Evolutionary conservation across 2,797 vertebrate genomes (phyloP).

Genomic region (Rhabdomys pumilio): DNA sequence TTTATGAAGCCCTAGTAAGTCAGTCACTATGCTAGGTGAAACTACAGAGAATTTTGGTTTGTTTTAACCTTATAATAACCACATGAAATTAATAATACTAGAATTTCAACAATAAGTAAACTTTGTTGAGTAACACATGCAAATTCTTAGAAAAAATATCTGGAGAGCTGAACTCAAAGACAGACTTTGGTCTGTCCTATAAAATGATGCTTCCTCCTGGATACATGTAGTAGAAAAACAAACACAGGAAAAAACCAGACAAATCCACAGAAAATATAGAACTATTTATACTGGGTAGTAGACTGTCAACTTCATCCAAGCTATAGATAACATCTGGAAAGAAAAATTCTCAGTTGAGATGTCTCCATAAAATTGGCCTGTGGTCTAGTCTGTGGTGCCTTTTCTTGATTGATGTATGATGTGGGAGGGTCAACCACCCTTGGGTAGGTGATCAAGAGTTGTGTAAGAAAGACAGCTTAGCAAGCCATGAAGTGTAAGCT

Average conservation of each 20-base stretch:
- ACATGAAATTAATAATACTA: not conserved
- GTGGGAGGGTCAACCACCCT: not conserved
- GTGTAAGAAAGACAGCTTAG: not conserved
- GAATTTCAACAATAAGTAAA: not conserved
- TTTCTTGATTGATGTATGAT: not conserved
- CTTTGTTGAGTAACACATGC: not conserved
- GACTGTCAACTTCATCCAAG: not conserved
- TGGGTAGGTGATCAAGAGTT: not conserved
- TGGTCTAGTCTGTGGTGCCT: not conserved
- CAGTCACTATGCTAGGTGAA: not conserved
- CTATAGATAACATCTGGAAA: not conserved
- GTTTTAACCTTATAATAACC: not conserved
- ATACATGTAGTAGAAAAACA: not conserved
- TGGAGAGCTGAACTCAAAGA: not conserved
- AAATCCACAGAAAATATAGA: not conserved
- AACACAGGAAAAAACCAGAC: not conserved
- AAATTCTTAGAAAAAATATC: not conserved
- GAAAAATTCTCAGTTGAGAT: too few species aligned
- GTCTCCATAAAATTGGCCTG: not conserved
- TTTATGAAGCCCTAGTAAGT: not conserved
- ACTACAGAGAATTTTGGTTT: not conserved
- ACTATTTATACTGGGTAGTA: not conserved
- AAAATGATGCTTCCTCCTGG: not conserved
- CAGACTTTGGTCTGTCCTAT: not conserved
- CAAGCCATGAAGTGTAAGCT: not conserved